Conservation (phyloP, 1,140 invertebrate species). For the Zaprionus africanus region DNA sequence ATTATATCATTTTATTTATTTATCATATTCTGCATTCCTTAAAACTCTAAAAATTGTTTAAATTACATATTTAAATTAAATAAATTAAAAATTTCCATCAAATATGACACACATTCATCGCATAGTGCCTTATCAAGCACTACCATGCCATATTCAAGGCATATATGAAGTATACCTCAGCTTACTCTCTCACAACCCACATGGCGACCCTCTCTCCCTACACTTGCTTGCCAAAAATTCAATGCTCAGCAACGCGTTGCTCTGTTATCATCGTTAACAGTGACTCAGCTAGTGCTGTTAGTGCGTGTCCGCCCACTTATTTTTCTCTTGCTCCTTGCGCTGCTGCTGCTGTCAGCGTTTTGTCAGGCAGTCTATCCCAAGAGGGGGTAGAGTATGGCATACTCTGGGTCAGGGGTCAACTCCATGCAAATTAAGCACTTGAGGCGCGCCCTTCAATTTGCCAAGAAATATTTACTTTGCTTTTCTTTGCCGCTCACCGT, state of each 20-base stretch:
- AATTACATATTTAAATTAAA: no score
- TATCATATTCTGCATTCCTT: no score
- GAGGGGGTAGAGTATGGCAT: no score
- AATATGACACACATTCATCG: no score
- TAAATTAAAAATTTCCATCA: no score
- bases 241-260: neutral
- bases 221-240: neutral
- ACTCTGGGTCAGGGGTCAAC: conserved; percentile 14
- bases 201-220: neutral
- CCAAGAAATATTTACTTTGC: conserved; percentile 9
- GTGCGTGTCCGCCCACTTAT: neutral
- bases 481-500: conserved; percentile 12
- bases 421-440: conserved; percentile 35
- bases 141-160: no score
- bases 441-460: conserved; percentile 36
- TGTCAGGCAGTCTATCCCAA: neutral
- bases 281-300: neutral
- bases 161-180: no score
- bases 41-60: no score
- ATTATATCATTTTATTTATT: no score
- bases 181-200: no score
- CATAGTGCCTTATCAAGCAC: no score
- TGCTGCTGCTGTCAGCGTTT: conserved; percentile 5
- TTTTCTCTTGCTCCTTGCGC: neutral
- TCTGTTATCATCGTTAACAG: conserved; percentile 5